Evolutionary conservation across 1,140 invertebrate species (phyloP).

Genomic region (Drosophila nasuta): DNA sequence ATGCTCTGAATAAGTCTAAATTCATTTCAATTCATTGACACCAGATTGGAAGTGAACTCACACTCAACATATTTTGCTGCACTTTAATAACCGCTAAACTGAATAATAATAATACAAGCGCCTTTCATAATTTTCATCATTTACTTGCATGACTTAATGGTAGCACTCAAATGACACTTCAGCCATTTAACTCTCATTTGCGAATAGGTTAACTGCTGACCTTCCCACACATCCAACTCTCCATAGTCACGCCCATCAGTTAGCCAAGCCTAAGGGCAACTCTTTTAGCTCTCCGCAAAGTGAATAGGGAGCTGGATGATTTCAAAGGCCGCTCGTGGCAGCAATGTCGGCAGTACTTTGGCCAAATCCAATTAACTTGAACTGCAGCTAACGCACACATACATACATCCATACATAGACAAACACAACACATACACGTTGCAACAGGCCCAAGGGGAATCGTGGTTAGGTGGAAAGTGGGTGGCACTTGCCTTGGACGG

Average conservation of each 20-base stretch:
- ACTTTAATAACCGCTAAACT: too few relatives aligned
- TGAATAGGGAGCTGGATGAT: neutral
- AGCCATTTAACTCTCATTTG: conserved; percentile 66
- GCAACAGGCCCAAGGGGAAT: neutral
- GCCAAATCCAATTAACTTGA: conserved; percentile 81
- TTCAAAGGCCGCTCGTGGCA: conserved; percentile 64
- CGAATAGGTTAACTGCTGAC: conserved; percentile 2
- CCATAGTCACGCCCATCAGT: neutral
- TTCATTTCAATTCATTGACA: neutral
- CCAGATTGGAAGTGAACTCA: too few relatives aligned
- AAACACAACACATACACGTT: neutral
- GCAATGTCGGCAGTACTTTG: conserved; percentile 64
- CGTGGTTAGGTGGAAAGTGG: neutral
- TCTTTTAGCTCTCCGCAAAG: neutral
- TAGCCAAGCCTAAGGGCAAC: neutral
- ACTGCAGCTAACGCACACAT: conserved; percentile 46
- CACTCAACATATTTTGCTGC: too few relatives aligned
- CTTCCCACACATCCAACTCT: neutral
- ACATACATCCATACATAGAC: neutral
- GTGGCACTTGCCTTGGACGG: conserved; percentile 21
- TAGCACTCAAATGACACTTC: conserved; percentile 58
- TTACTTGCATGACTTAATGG: conserved; percentile 56
- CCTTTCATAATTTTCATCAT: conserved; percentile 33
- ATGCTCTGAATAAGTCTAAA: neutral
- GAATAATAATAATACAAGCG: too few relatives aligned